phyloP scores from a whole-genome alignment of 2,113 vertebrate species.

The Heterotilapia buettikoferi region DNA sequence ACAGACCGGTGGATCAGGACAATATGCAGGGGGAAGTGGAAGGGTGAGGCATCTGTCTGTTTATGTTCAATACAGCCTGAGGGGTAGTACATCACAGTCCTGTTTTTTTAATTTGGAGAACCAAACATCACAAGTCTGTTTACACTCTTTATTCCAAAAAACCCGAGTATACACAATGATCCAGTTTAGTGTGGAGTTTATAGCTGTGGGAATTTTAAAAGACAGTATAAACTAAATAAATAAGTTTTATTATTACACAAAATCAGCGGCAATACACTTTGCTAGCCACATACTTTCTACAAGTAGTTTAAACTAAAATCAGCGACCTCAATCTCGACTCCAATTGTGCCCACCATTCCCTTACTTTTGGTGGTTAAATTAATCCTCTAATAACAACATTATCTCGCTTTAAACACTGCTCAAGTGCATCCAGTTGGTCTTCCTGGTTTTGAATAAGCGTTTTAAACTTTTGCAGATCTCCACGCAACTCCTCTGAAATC shows the following conservation, averaged over 20 bases:
- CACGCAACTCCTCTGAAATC: neutral
- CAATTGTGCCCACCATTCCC: neutral
- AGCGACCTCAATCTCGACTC: neutral
- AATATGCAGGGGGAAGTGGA: slow-evolving; percentile 29
- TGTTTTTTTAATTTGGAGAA: neutral
- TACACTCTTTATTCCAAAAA: neutral
- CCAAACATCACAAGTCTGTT: neutral
- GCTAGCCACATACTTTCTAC: neutral
- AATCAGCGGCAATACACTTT: neutral
- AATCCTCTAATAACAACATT: neutral
- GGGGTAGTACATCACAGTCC: neutral
- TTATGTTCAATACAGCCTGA: slow-evolving; percentile 1
- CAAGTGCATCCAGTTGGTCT: neutral
- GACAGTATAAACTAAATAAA: neutral
- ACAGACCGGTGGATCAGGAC: slow-evolving; percentile 28
- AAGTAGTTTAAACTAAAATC: neutral
- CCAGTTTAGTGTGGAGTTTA: neutral
- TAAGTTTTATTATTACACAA: neutral
- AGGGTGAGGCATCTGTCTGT: slow-evolving; percentile 33
- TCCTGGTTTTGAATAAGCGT: accelerated
- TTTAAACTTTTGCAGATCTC: neutral
- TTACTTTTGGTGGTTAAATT: neutral
- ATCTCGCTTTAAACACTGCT: neutral
- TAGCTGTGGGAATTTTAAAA: neutral
- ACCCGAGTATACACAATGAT: neutral